Percentiles rank a stretch among this genome's conserved stretches.
Conservation (phyloP, 1,140 invertebrate genomes). For the Protaetia brevitarsis region DNA sequence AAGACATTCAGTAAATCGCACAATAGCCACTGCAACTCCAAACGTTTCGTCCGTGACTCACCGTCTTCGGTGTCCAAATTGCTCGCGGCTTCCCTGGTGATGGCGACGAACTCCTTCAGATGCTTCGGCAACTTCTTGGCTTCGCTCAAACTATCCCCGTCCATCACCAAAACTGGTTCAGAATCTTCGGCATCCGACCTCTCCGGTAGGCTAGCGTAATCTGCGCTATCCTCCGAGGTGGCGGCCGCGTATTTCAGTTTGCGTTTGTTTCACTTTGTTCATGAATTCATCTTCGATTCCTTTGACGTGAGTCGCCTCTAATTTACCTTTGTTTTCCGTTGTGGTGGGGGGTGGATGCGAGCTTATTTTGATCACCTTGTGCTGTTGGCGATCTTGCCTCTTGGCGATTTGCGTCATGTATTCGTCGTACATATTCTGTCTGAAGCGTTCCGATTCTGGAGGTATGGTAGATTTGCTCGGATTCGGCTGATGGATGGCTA, state of each 20-base stretch:
- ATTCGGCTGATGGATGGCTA: slow-evolving; percentile 30
- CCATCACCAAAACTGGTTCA: slow-evolving; percentile 57
- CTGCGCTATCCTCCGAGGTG: slow-evolving; percentile 54
- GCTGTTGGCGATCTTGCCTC: slow-evolving; percentile 70
- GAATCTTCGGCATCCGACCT: slow-evolving; percentile 42
- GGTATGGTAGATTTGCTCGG: slow-evolving; percentile 37
- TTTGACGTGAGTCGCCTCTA: slow-evolving; percentile 51
- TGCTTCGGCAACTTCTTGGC: slow-evolving; percentile 66
- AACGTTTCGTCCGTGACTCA: slow-evolving; percentile 45
- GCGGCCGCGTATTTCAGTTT: slow-evolving; percentile 33
- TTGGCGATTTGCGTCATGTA: slow-evolving; percentile 75
- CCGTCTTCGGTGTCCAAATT: slow-evolving; percentile 47
- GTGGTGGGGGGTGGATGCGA: slow-evolving; percentile 27
- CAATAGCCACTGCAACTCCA: slow-evolving; percentile 22
- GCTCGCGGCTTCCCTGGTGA: slow-evolving; percentile 51
- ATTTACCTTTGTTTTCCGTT: slow-evolving; percentile 28
- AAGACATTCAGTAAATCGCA: slow-evolving; percentile 17
- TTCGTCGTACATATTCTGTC: slow-evolving; percentile 77
- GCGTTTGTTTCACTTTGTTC: slow-evolving; percentile 59
- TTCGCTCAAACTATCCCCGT: slow-evolving; percentile 59
- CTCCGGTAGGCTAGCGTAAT: slow-evolving; percentile 49
- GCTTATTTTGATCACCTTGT: slow-evolving; percentile 72
- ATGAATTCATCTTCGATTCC: slow-evolving; percentile 72
- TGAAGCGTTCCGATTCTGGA: slow-evolving; percentile 59
- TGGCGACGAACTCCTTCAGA: slow-evolving; percentile 67